Evolutionary conservation across 1,140 invertebrate species (phyloP).

Genomic region (Agrypnia vestita): DNA sequence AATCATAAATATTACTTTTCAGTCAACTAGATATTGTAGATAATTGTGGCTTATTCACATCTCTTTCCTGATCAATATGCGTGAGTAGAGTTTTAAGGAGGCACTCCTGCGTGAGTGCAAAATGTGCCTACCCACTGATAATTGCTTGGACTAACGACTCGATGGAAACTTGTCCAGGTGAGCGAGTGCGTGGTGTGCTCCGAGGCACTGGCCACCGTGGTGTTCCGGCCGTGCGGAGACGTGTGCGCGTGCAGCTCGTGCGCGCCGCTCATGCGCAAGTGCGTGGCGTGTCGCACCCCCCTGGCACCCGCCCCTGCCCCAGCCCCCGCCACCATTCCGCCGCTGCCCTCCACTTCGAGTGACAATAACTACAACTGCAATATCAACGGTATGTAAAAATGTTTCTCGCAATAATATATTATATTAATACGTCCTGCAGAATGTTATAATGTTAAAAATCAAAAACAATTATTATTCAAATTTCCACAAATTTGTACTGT

Average conservation of each 20-base stretch:
- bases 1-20: too few species aligned
- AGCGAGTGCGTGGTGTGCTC: constrained; percentile 98
- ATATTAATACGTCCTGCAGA: too few species aligned
- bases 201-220: constrained; percentile 90
- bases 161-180: constrained; percentile 77
- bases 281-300: constrained; percentile 92
- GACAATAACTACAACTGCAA: constrained; percentile 58
- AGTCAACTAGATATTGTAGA: too few species aligned
- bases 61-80: too few species aligned
- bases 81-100: not conserved
- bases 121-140: not conserved
- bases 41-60: too few species aligned
- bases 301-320: constrained; percentile 81
- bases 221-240: constrained; percentile 96
- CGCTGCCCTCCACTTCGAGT: not conserved
- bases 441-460: too few species aligned
- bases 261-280: constrained; percentile 96
- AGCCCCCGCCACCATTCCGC: constrained; percentile 25
- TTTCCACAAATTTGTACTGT: too few species aligned
- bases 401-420: too few species aligned
- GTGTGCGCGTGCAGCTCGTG: constrained; percentile 96
- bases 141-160: not conserved
- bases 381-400: constrained; percentile 60
- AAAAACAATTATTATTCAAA: too few species aligned
- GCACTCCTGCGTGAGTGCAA: not conserved